These are phyloP conservation scores for Mythimna impura DNA, from an alignment of 2,888 invertebrate genomes.

Conservation along the genomic window DNA sequence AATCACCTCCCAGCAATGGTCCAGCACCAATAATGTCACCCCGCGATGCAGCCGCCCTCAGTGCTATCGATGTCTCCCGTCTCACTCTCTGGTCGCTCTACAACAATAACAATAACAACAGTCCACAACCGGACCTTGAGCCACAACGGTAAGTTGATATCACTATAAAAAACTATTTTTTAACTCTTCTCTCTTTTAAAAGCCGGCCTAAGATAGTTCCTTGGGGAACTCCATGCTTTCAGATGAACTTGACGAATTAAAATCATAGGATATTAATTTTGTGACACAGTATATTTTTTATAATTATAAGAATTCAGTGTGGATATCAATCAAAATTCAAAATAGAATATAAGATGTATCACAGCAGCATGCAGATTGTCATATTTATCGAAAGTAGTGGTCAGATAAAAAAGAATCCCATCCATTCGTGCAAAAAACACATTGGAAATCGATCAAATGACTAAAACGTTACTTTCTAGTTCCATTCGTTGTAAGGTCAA, in stretches of 20 bases:
- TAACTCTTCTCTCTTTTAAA: not conserved
- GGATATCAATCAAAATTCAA: not conserved
- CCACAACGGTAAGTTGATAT: conserved; percentile 83
- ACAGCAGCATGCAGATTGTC: not conserved
- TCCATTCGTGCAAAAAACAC: too few relatives aligned
- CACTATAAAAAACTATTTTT: not conserved
- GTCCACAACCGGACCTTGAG: conserved; percentile 88
- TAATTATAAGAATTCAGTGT: not conserved
- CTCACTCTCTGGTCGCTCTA: conserved; percentile 96
- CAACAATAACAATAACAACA: conserved; percentile 93
- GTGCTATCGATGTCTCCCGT: conserved; percentile 94
- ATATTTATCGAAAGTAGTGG: too few relatives aligned
- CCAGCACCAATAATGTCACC: conserved; percentile 88
- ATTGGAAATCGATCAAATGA: too few relatives aligned
- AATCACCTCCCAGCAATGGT: conserved; percentile 86
- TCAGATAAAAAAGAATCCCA: too few relatives aligned
- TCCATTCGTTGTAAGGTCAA: conserved; percentile 20
- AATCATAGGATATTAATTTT: not conserved
- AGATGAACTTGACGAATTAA: not conserved
- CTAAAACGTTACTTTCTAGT: not conserved
- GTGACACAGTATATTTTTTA: too few relatives aligned
- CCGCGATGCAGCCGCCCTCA: conserved; percentile 89
- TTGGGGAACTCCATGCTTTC: not conserved
- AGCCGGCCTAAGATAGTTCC: conserved; percentile 10
- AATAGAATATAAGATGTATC: not conserved